Conservation (phyloP, 2,888 invertebrate genomes). For the Acrocyrtus sp. region DNA sequence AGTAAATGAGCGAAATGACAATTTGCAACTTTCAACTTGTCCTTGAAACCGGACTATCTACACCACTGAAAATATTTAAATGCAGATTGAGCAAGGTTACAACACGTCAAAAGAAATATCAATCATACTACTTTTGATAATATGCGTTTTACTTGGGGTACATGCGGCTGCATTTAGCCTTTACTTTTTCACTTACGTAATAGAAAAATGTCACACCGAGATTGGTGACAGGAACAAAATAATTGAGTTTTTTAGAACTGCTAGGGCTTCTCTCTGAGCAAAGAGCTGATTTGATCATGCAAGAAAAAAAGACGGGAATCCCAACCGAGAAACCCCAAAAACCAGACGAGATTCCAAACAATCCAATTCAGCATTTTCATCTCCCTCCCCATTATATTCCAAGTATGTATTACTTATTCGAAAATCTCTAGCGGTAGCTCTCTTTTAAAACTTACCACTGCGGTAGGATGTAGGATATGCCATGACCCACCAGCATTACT, state of each 20-base stretch:
- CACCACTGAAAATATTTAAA: too few relatives aligned
- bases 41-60: too few relatives aligned
- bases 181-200: too few relatives aligned
- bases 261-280: too few relatives aligned
- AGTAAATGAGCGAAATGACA: too few relatives aligned
- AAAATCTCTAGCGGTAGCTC: constrained; percentile 10
- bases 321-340: constrained; percentile 49
- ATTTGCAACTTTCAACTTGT: too few relatives aligned
- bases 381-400: neutral
- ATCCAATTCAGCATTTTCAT: constrained; percentile 21
- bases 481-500: constrained; percentile 8
- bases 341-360: constrained; percentile 44
- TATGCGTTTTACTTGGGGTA: too few relatives aligned
- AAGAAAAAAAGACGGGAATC: constrained; percentile 18
- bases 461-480: neutral
- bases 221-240: constrained; percentile 34
- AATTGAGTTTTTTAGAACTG: constrained; percentile 42
- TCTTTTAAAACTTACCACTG: constrained; percentile 14
- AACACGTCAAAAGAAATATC: too few relatives aligned
- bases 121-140: too few relatives aligned
- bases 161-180: too few relatives aligned
- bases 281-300: constrained; percentile 25
- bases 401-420: constrained; percentile 18
- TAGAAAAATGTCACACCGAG: constrained; percentile 14
- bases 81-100: too few relatives aligned